These are phyloP conservation scores for Rhadina sibilatrix DNA, from an alignment of 2,113 vertebrate species.

Conservation along the genomic window DNA sequence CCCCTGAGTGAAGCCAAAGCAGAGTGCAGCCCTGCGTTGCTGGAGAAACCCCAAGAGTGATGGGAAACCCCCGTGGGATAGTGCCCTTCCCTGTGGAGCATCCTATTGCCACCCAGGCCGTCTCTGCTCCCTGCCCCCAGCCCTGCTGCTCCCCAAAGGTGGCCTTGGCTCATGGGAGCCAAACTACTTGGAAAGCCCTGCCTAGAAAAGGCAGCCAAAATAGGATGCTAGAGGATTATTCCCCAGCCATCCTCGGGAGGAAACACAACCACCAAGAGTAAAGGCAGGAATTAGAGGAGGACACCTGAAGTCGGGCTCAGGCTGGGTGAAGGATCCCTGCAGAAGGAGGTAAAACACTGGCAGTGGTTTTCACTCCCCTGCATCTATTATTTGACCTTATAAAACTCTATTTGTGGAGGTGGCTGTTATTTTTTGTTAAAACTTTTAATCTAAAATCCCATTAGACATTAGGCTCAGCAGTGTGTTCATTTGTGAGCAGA, in stretches of 20 bases:
- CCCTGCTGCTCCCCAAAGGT: neutral
- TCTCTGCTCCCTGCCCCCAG: neutral
- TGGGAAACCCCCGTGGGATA: neutral
- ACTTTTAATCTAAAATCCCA: conserved; percentile 66
- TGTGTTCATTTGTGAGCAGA: conserved; percentile 25
- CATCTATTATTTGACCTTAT: conserved; percentile 53
- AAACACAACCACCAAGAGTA: neutral
- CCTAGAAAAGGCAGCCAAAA: neutral
- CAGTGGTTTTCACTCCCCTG: neutral
- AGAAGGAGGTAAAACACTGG: neutral
- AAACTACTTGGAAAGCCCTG: neutral
- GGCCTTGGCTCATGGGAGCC: neutral
- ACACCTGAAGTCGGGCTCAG: neutral
- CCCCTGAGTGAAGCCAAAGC: accelerated
- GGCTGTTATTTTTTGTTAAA: conserved; percentile 55
- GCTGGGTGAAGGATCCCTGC: neutral
- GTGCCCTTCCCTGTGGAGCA: neutral
- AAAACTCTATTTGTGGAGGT: conserved; percentile 56
- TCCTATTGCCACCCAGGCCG: neutral
- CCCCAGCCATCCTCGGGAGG: neutral
- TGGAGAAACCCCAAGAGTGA: neutral
- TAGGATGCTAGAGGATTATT: neutral
- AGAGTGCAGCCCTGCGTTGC: neutral
- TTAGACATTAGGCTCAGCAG: conserved; percentile 44
- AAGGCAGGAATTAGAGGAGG: neutral